Base-by-base conservation (phyloP, 2,888 invertebrate species). In the Eristalis pertinax region DNA sequence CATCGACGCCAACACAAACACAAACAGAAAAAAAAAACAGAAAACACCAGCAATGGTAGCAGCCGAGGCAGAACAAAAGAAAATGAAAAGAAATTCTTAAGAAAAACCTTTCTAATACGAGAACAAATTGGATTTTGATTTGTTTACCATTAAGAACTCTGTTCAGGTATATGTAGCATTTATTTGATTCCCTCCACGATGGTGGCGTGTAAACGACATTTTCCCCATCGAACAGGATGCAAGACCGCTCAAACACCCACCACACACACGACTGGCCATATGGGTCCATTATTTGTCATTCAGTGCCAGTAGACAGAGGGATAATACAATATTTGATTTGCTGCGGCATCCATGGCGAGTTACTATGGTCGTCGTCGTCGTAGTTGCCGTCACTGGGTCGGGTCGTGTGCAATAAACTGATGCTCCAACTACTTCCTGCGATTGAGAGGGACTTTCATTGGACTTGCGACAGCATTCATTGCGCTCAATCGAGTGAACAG, bases 291-390 rank as follows among this genome's bases (percentile, higher is more conserved):
- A 80, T 84, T 84, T 84, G 84, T 63, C 76, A 85, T 81, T 81
- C 81, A 69, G 67, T 70, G 58, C 43, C 80, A 69, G 81, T 77
- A 85, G 85, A 81, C 73, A 77, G 72, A 68, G 43, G 19, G 80
- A 80, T 80, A 85, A 85, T 85, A 76, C 81, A 77, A 85, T 85
- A 81, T 85, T 81, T 80, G 84, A 84, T 76, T 84, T 84, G 63
- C 80, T 85, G 68, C 81, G 81, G 77, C 80, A 77, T 74, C 64
- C 72, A 68, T 68, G 26, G 68, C 38, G 68, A 41, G 81, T 65
- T 73, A 78, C 60, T 60, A 65, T 19, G 50, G 50, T 50, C 50
- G 50, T n/a, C 41, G 35, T 26, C 5, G 32, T 19, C 67, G 15
- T 60, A 19, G 29, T 15, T 11, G 65, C 19, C 26, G 35, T 62